Base-by-base conservation (phyloP, 2,888 invertebrate genomes). In the Diarsia mendica region DNA sequence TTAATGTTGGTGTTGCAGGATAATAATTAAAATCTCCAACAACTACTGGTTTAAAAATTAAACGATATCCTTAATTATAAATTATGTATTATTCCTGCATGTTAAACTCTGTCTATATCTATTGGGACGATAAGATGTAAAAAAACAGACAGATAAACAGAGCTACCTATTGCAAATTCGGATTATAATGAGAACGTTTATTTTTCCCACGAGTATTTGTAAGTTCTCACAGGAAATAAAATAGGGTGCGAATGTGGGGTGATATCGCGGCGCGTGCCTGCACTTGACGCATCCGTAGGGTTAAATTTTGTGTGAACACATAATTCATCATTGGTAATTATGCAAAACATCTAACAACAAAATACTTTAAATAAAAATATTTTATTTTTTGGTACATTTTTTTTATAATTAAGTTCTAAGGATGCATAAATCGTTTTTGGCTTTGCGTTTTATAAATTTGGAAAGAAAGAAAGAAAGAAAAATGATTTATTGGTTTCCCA, bases 231-330 rank as follows among this genome's bases (percentile, higher is more conserved):
- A 67, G 60, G 64, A 69, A 69, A 70, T 28, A 18, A 46, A 33
- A n/a, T 23, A n/a, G 67, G 67, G 65, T 79, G 60, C 3, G 66
- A 78, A 64, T 20, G n/a, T 48, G 23, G 58, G 69, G 66, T 67
- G 63, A 53, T 23, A 68, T 64, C 28, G 58, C 58, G 77, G 46
- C 87, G 66, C 87, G 83, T 87, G 83, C 72, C 67, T 69, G 28
- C 67, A 77, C 65, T 67, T 49, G 33, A 60, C 69, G 75, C 72
- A 53, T 53, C 15, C 28, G 60, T 10, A 74, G 79, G 77, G 71
- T 78, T 86, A 76, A 76, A 72, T 53, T 70, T 23, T 28, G 20
- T 67, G 63, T 74, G 51, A 79, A 77, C 72, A 67, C 39, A 8
- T n/a, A 48, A 61, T 44, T 9, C 1, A 58, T 28, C 18, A 28